These are phyloP conservation scores for Lasiurus cinereus DNA, from an alignment of 2,113 vertebrate species.

Conservation along the genomic window DNA sequence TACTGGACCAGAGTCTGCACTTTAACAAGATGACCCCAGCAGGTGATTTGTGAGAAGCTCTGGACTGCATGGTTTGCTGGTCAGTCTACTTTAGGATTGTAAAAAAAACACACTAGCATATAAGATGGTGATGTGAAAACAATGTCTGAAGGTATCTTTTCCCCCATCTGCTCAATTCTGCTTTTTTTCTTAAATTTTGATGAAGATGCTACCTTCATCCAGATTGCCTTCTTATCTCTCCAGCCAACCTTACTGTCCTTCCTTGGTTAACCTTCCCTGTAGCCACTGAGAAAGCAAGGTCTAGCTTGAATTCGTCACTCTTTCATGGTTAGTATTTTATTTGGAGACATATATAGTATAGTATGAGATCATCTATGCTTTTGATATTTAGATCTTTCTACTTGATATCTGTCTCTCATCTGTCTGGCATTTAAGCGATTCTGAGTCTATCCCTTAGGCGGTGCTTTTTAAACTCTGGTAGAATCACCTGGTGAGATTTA, in stretches of 20 bases:
- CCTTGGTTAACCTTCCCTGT: background rate
- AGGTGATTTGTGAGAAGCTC: background rate
- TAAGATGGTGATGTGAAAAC: background rate
- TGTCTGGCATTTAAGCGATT: background rate
- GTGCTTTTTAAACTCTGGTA: background rate
- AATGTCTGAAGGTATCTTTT: background rate
- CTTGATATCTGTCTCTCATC: background rate
- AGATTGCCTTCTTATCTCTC: background rate
- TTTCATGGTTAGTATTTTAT: background rate
- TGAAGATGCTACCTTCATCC: background rate
- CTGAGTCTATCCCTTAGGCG: background rate
- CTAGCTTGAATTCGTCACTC: background rate
- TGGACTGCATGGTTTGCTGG: background rate
- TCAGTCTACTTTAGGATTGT: background rate
- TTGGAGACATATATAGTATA: conserved; percentile 1
- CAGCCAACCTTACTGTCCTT: background rate
- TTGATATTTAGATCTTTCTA: background rate
- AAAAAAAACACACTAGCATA: background rate
- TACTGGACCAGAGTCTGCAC: background rate
- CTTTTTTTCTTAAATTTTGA: conserved; percentile 17
- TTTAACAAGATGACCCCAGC: background rate
- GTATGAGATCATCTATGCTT: background rate
- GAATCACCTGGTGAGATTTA: background rate
- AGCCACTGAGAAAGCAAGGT: background rate
- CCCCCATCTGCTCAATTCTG: background rate